Evolutionary conservation across 2,797 vertebrate species (phyloP), one percentile per base, ranked within the genome.

Genomic region (Pachyuromys duprasi): DNA sequence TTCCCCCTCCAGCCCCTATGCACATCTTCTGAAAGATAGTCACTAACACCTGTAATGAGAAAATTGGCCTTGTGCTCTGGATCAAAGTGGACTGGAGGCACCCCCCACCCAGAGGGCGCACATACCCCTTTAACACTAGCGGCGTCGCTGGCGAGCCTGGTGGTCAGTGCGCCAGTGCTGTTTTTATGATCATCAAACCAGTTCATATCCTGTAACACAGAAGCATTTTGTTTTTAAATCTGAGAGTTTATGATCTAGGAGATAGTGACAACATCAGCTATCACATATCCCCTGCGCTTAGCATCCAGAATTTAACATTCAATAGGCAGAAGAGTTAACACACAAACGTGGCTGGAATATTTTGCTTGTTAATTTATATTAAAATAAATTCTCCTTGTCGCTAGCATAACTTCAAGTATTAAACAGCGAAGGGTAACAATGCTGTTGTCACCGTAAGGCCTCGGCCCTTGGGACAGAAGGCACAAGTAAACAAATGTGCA

Each of bases 41-140:
- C 4, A 86, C 24, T 62, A 88, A 89, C 13, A 82, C n/a, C 33
- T 88, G 11, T 20, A 74, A 82, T 8, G 12, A 94, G 72, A 94
- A 91, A 82, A 84, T 36, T 12, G 55, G 6, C 89, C 80, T 75
- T 26, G 49, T 14, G 12, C 24, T 55, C 55, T 91, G 42, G 72
- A 69, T 69, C 53, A 84, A 80, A 67, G 62, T 20, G 13, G n/a
- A 96, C 60, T 55, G 2, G 39, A 70, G 28, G 83, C n/a, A 70
- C 8, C 42, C 6, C 26, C 45, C 6, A 7, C 39, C 14, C 4
- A 90, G 95, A 94, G 28, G 67, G 78, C 31, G 67, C 90, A 98
- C 99, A 91, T 97, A 99, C 99, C 95, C 99, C 99, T 98, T 99
- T 99, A 3, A 99, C 99, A 99, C 99, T 99, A 82, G 99, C 99